Evolutionary conservation across 2,113 vertebrate species (phyloP).

Genomic region (Ochotona curzoniae): DNA sequence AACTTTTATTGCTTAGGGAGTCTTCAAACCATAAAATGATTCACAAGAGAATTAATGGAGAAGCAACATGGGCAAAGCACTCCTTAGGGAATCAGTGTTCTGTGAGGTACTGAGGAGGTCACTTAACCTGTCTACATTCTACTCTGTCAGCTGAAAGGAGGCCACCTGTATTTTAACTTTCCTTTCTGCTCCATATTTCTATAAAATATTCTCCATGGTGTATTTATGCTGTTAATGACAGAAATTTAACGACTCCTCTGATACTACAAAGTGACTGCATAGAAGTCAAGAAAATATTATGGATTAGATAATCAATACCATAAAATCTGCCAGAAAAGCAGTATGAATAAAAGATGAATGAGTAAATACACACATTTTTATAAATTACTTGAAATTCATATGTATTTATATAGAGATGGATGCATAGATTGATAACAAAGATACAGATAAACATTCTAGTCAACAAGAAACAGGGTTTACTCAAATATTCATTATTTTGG

Average conservation of each 20-base stretch:
- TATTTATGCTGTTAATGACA: conserved; percentile 33
- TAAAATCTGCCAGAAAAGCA: background rate
- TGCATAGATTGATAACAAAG: background rate
- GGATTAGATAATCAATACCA: background rate
- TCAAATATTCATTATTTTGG: background rate
- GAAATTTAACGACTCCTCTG: conserved; percentile 56
- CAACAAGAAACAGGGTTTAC: background rate
- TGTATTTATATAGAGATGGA: background rate
- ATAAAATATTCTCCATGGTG: conserved; percentile 47
- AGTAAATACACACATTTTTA: background rate
- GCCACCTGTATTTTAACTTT: conserved; percentile 32
- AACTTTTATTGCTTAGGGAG: conserved; percentile 79
- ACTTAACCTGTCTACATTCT: conserved; percentile 44
- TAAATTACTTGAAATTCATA: background rate
- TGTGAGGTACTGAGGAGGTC: conserved; percentile 34
- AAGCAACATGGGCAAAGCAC: conserved; percentile 58
- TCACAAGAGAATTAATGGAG: conserved; percentile 79
- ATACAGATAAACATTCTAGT: background rate
- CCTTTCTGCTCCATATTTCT: background rate
- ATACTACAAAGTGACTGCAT: background rate
- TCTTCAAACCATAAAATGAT: conserved; percentile 77
- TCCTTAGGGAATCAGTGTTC: conserved; percentile 39
- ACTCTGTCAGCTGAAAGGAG: conserved; percentile 21
- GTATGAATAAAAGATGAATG: background rate
- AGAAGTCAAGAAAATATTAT: background rate